Conservation (phyloP, 2,888 invertebrate species). For the Phaonia tiefii region DNA sequence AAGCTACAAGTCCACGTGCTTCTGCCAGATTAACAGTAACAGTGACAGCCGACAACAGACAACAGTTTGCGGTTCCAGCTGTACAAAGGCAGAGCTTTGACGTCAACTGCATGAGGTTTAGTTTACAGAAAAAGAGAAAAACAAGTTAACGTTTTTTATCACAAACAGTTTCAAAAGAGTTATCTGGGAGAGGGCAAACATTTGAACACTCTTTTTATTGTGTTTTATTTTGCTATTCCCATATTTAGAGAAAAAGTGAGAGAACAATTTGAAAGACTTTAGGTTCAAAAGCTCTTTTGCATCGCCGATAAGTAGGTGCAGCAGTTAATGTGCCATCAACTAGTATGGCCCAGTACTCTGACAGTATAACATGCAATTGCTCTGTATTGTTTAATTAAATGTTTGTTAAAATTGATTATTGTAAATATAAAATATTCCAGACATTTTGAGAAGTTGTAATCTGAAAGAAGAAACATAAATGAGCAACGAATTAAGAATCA, state of each 20-base stretch:
- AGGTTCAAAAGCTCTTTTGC: background rate
- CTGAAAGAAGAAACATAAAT: too few relatives aligned
- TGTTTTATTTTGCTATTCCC: background rate
- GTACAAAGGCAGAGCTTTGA: background rate
- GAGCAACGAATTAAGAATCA: too few relatives aligned
- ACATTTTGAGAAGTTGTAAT: too few relatives aligned
- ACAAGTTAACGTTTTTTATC: slow-evolving; percentile 38
- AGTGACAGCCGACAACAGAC: background rate
- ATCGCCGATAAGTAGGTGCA: too few relatives aligned
- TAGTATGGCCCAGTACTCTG: too few relatives aligned
- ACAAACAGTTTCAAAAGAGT: slow-evolving; percentile 56
- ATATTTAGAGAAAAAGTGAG: background rate
- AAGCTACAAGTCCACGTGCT: slow-evolving; percentile 64
- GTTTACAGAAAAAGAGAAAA: slow-evolving; percentile 42
- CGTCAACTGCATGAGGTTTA: slow-evolving; percentile 7
- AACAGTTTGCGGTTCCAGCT: background rate
- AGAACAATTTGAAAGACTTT: slow-evolving; percentile 36
- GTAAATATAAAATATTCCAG: too few relatives aligned
- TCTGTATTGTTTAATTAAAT: too few relatives aligned
- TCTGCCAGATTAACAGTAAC: slow-evolving; percentile 45
- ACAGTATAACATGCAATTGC: too few relatives aligned
- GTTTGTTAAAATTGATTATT: too few relatives aligned
- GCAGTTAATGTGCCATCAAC: too few relatives aligned
- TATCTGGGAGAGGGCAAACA: background rate
- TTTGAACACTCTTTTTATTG: slow-evolving; percentile 9